A percentile compares a stretch with the other conserved stretches of the same genome.
Conservation (phyloP, 2,797 vertebrate genomes). For the Eulemur albifrons region DNA sequence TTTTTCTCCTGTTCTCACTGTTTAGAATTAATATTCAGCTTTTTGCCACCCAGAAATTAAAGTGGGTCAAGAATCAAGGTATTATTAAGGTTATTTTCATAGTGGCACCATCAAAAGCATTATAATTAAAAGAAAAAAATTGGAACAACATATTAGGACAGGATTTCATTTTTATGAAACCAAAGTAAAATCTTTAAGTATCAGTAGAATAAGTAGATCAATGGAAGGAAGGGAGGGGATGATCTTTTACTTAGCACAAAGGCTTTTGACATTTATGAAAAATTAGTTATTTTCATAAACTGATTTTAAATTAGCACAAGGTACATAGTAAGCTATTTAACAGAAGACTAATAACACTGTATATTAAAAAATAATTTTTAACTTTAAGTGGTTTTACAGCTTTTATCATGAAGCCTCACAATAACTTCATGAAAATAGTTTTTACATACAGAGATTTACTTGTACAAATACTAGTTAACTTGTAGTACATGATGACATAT, state of each 20-base stretch:
- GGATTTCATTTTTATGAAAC: background rate
- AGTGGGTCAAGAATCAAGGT: background rate
- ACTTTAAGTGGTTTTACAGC: background rate
- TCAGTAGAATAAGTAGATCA: background rate
- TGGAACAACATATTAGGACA: background rate
- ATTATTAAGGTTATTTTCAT: background rate
- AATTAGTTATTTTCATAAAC: conserved; percentile 24
- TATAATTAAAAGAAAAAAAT: background rate
- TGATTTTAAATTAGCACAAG: background rate
- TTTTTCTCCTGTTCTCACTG: background rate
- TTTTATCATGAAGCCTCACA: background rate
- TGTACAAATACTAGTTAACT: background rate
- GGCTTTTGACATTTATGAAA: conserved; percentile 2
- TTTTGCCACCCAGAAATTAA: background rate
- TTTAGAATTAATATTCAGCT: background rate
- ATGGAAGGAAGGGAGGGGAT: background rate
- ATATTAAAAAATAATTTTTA: background rate
- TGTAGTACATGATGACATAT: background rate
- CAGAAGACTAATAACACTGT: background rate
- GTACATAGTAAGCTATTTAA: background rate
- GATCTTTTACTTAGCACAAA: background rate
- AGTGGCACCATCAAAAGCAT: background rate
- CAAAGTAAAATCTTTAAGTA: conserved; percentile 45
- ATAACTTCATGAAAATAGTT: background rate
- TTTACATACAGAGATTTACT: background rate